Percentiles rank a stretch among this genome's conserved stretches.
phyloP scores from a whole-genome alignment of 2,113 vertebrate genomes.

The Lutjanus erythropterus region DNA sequence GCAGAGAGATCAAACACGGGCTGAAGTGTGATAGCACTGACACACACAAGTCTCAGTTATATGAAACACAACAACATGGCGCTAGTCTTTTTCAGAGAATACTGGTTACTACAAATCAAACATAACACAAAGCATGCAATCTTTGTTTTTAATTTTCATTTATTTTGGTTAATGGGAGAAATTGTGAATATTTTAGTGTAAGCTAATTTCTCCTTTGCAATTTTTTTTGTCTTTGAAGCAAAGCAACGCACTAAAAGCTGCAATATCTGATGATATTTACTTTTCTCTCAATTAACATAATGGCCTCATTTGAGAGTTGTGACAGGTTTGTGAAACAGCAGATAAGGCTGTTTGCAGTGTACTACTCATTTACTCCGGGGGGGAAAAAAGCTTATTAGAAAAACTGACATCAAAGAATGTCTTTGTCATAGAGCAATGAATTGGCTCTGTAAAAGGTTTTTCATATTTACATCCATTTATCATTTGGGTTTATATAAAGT shows the following conservation, averaged over 20 bases:
- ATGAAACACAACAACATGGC: conserved; percentile 10
- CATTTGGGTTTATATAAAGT: background rate
- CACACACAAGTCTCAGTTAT: background rate
- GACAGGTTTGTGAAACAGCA: conserved; percentile 34
- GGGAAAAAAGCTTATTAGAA: background rate
- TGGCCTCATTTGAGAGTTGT: conserved; percentile 13
- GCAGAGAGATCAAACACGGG: conserved; percentile 36
- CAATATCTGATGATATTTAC: conserved; percentile 7
- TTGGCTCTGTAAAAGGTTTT: conserved; percentile 14
- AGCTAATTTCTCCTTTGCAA: conserved; percentile 6
- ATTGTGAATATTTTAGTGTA: background rate
- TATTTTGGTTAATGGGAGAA: background rate
- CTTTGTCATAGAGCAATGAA: conserved; percentile 1
- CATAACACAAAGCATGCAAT: background rate
- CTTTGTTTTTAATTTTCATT: background rate
- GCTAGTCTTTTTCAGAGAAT: background rate
- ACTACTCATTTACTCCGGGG: background rate
- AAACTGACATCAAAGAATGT: conserved; percentile 34
- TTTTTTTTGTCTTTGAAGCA: conserved; percentile 21
- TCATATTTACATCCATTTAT: conserved; percentile 15
- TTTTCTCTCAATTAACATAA: conserved; percentile 21
- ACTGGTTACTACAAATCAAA: background rate
- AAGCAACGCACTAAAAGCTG: conserved; percentile 1
- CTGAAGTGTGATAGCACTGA: conserved; percentile 31
- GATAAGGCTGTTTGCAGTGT: conserved; percentile 26